A percentile compares a stretch with the other conserved stretches of the same genome.
Conservation (phyloP, 2,113 vertebrate species). For the Platanista minor region DNA sequence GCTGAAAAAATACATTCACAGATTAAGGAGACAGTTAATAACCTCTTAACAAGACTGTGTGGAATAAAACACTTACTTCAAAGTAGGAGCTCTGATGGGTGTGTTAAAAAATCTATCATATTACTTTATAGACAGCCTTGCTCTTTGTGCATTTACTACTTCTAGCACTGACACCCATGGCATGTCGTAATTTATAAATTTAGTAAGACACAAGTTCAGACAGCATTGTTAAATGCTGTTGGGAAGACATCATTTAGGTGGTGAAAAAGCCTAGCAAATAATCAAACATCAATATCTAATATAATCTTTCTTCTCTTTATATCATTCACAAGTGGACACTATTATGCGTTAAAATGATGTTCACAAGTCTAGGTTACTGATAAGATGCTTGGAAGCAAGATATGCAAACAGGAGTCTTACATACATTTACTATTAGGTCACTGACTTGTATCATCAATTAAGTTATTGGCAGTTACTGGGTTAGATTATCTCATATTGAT, state of each 20-base stretch:
- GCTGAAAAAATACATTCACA: accelerated
- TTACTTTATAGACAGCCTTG: neutral
- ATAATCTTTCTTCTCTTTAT: neutral
- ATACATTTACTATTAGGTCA: neutral
- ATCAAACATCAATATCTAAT: neutral
- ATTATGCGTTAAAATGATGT: accelerated
- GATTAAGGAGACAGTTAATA: accelerated
- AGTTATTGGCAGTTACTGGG: neutral
- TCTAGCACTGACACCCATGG: neutral
- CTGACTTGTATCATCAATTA: neutral
- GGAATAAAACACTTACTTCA: neutral
- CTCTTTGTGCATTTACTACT: accelerated
- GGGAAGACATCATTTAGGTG: neutral
- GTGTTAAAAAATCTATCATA: accelerated
- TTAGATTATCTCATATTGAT: neutral
- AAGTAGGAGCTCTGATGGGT: neutral
- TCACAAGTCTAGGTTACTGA: neutral
- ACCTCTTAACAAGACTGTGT: accelerated
- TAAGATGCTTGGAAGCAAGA: neutral
- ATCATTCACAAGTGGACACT: neutral
- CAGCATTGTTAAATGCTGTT: neutral
- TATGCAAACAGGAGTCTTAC: neutral
- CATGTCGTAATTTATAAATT: too few relatives aligned
- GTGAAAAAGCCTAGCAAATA: neutral
- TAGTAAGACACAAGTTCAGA: neutral